phyloP scores from a whole-genome alignment of 2,113 vertebrate species.

The Cyrtonyx montezumae region DNA sequence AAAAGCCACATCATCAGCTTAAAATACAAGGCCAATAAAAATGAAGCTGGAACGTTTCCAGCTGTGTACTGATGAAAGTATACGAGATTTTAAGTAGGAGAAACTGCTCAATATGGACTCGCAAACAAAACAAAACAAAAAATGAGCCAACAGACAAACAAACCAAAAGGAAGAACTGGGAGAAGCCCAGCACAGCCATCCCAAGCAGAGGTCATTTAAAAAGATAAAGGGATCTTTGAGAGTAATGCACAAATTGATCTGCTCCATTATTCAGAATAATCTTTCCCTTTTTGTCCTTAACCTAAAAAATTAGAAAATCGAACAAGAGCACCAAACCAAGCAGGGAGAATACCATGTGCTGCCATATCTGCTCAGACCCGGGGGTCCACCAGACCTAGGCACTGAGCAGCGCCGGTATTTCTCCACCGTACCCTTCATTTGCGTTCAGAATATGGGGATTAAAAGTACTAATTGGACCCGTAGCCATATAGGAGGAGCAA shows the following conservation, averaged over 20 bases:
- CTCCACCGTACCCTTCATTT: neutral
- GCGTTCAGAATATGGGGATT: neutral
- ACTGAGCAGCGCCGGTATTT: neutral
- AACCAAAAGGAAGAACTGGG: neutral
- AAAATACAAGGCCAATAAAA: slow-evolving; percentile 71
- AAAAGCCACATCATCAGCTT: slow-evolving; percentile 71
- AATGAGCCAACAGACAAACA: neutral
- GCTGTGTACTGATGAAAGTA: slow-evolving; percentile 61
- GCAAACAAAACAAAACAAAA: slow-evolving; percentile 26
- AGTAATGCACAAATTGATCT: neutral
- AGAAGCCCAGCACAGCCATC: neutral
- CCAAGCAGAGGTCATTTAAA: neutral
- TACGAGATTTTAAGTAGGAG: slow-evolving; percentile 59
- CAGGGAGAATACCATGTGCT: neutral
- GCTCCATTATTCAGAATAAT: neutral
- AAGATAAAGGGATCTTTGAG: neutral
- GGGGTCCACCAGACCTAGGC: neutral
- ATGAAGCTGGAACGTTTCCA: slow-evolving; percentile 64
- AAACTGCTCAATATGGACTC: slow-evolving; percentile 52
- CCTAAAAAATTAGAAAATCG: slow-evolving; percentile 1
- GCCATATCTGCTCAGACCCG: neutral
- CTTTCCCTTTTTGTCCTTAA: neutral
- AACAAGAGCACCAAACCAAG: neutral
- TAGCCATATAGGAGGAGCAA: neutral
- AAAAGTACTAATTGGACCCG: neutral